A percentile compares a stretch with the other conserved stretches of the same genome.
phyloP scores from a whole-genome alignment of 2,888 invertebrate genomes.

The Amphipoea oculea region DNA sequence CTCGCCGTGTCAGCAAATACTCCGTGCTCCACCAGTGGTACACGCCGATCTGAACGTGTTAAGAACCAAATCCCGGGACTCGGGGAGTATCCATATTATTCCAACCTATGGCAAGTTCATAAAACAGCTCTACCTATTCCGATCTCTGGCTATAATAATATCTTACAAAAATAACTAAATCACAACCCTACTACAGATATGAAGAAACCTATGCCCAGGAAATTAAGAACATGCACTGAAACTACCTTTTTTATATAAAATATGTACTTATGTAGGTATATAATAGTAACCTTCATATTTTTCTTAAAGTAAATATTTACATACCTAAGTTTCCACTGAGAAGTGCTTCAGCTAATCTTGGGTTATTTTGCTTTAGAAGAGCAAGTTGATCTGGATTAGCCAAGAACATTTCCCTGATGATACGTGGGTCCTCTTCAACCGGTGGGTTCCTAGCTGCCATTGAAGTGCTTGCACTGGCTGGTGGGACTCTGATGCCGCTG shows the following conservation, averaged over 20 bases:
- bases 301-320: conserved; percentile 42
- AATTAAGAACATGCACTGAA: conserved; percentile 22
- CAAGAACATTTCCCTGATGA: conserved; percentile 96
- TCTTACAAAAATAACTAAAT: background rate
- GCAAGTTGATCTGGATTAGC: conserved; percentile 97
- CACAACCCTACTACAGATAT: background rate
- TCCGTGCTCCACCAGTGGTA: too few relatives aligned
- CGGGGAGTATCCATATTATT: too few relatives aligned
- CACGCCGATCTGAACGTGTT: too few relatives aligned
- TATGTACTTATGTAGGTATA: background rate
- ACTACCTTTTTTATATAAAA: background rate
- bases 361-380: conserved; percentile 97
- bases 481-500: conserved; percentile 95
- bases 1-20: too few relatives aligned
- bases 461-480: conserved; percentile 78
- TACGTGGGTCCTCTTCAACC: conserved; percentile 95
- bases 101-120: too few relatives aligned
- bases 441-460: conserved; percentile 82
- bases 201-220: conserved; percentile 6
- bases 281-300: background rate
- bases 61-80: too few relatives aligned
- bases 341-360: conserved; percentile 97
- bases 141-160: background rate
- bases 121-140: too few relatives aligned
- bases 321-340: conserved; percentile 95